These are phyloP conservation scores for Hofmannophila pseudospretella DNA, from an alignment of 2,888 invertebrate species.

Conservation along the genomic window DNA sequence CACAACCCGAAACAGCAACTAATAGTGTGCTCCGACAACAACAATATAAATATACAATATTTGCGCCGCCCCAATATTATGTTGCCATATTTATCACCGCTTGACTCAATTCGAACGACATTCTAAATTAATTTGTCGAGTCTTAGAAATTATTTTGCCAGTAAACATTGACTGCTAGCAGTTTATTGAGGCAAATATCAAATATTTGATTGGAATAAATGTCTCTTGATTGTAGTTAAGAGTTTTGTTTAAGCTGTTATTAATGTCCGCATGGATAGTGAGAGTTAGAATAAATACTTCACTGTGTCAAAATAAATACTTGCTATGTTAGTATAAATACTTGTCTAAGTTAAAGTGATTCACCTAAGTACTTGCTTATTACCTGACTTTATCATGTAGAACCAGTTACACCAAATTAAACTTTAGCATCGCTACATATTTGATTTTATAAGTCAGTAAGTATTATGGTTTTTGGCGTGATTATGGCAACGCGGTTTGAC, in stretches of 20 bases:
- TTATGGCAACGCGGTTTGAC: too few species aligned
- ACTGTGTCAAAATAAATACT: neutral
- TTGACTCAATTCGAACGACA: constrained; percentile 34
- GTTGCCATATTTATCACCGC: constrained; percentile 47
- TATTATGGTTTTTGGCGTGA: too few species aligned
- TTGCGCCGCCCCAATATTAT: constrained; percentile 10
- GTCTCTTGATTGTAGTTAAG: constrained; percentile 30
- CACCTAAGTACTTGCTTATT: too few species aligned
- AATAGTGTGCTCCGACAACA: neutral
- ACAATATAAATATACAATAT: constrained; percentile 5
- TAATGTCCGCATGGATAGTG: constrained; percentile 1
- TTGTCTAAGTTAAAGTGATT: too few species aligned
- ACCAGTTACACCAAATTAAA: too few species aligned
- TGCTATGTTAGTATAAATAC: too few species aligned
- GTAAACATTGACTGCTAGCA: constrained; percentile 46
- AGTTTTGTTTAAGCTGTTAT: constrained; percentile 25
- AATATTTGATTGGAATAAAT: constrained; percentile 52
- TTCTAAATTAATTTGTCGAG: constrained; percentile 66
- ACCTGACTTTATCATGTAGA: too few species aligned
- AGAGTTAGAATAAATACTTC: constrained; percentile 1
- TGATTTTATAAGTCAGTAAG: too few species aligned
- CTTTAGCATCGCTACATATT: too few species aligned
- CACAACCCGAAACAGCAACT: too few species aligned
- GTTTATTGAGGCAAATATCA: constrained; percentile 61
- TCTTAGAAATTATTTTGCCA: constrained; percentile 63